A percentile compares a stretch with the other conserved stretches of the same genome.
Evolutionary conservation across 2,888 invertebrate species (phyloP).

Genomic region (Ellobium chinense): DNA sequence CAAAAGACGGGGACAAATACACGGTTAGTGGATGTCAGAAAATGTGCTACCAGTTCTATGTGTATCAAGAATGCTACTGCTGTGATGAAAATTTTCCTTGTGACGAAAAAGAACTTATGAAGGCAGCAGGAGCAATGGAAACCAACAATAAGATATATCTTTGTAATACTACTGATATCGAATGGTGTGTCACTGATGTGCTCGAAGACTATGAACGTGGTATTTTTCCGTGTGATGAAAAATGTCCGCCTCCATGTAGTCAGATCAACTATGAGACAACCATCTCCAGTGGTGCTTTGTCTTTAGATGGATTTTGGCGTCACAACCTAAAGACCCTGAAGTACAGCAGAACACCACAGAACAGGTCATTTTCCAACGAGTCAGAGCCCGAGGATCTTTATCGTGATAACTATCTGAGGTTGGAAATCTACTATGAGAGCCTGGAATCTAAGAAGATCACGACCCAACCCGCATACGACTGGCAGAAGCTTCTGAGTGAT

Average conservation of each 20-base stretch:
- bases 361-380: no score
- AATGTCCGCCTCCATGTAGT: conserved; percentile 2
- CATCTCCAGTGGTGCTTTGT: not conserved
- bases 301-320: no score
- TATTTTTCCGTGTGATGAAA: not conserved
- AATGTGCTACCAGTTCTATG: not conserved
- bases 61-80: not conserved
- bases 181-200: not conserved
- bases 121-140: not conserved
- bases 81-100: conserved; percentile 4
- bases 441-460: not conserved
- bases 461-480: conserved; percentile 23
- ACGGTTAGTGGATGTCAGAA: not conserved
- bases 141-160: no score
- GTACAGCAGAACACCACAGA: no score
- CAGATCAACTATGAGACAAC: not conserved
- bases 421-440: not conserved
- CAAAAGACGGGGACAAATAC: not conserved
- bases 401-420: conserved; percentile 6
- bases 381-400: not conserved
- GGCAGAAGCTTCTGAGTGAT: not conserved
- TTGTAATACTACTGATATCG: no score
- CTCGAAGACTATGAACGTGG: not conserved
- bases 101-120: not conserved
- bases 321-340: no score